Evolutionary conservation across 2,113 vertebrate species (phyloP).

Genomic region (Poeciliopsis retropinna): DNA sequence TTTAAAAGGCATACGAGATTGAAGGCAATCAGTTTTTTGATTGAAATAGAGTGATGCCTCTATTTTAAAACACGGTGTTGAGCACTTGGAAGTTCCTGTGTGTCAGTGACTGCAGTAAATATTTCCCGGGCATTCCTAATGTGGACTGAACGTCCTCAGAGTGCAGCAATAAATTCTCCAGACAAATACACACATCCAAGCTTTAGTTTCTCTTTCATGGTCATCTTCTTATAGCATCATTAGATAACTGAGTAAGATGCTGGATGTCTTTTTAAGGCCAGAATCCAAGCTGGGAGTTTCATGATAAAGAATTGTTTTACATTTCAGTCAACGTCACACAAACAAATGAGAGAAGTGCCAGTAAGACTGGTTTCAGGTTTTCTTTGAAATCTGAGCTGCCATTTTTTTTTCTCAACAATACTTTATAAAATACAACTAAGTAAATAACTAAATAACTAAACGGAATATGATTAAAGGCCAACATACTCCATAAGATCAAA

Average conservation of each 20-base stretch:
- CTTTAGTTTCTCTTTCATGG: constrained; percentile 34
- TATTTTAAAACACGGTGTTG: constrained; percentile 60
- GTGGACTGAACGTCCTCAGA: constrained; percentile 46
- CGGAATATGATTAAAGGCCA: not conserved
- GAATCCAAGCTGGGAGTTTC: not conserved
- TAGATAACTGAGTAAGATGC: constrained; percentile 25
- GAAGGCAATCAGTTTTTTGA: constrained; percentile 36
- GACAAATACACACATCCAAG: constrained; percentile 40
- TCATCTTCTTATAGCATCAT: constrained; percentile 35
- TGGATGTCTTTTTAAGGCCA: constrained; percentile 29
- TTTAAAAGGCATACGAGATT: constrained; percentile 22
- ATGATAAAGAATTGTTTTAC: not conserved
- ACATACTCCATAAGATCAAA: not conserved
- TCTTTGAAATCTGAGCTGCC: too few relatives aligned
- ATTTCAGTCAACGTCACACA: not conserved
- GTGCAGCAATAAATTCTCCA: constrained; percentile 45
- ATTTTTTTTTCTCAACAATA: not conserved
- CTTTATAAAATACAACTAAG: not conserved
- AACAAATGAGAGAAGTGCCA: too few relatives aligned
- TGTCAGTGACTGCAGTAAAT: constrained; percentile 60
- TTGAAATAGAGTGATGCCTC: constrained; percentile 14
- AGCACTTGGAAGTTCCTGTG: constrained; percentile 43
- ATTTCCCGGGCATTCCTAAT: constrained; percentile 71
- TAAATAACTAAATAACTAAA: not conserved
- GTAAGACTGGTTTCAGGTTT: too few relatives aligned